Percentiles rank a stretch among this genome's conserved stretches.
Evolutionary conservation across 2,888 invertebrate genomes (phyloP).

Genomic region (Thalpophila matura): DNA sequence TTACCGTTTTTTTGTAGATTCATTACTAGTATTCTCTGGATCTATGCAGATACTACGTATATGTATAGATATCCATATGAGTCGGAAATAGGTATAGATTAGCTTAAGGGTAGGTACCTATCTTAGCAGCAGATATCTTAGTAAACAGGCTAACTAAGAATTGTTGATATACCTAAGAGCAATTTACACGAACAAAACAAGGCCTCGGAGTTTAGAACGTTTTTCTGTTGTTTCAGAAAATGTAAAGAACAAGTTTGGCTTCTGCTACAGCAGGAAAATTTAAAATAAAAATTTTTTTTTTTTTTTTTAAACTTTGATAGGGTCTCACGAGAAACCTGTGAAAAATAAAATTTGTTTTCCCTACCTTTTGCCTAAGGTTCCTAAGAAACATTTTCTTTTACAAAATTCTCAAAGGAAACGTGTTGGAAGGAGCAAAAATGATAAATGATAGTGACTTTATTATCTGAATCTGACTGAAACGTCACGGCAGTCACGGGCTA

Average conservation of each 20-base stretch:
- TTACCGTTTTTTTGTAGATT: constrained; percentile 27
- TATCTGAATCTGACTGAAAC: too few relatives aligned
- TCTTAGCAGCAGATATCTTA: constrained; percentile 34
- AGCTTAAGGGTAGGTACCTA: constrained; percentile 35
- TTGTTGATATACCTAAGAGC: constrained; percentile 4
- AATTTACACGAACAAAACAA: neutral
- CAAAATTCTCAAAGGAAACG: constrained; percentile 6
- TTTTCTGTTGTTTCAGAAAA: neutral
- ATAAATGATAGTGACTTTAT: constrained; percentile 30
- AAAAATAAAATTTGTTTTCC: neutral
- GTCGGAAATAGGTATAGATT: constrained; percentile 48
- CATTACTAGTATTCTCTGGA: constrained; percentile 19
- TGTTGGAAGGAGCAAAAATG: constrained; percentile 2
- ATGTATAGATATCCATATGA: constrained; percentile 31
- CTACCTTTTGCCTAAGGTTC: neutral
- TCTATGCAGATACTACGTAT: constrained; percentile 19
- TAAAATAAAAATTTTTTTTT: neutral
- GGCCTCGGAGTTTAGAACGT: too few relatives aligned
- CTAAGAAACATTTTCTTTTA: neutral
- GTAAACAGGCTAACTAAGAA: constrained; percentile 32
- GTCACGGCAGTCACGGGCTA: too few relatives aligned
- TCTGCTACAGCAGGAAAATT: neutral
- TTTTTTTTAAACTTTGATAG: neutral
- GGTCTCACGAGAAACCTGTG: constrained; percentile 7
- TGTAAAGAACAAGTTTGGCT: constrained; percentile 8